These are phyloP conservation scores for Ophioninae sp. DNA, from an alignment of 2,888 invertebrate genomes.

Conservation along the genomic window DNA sequence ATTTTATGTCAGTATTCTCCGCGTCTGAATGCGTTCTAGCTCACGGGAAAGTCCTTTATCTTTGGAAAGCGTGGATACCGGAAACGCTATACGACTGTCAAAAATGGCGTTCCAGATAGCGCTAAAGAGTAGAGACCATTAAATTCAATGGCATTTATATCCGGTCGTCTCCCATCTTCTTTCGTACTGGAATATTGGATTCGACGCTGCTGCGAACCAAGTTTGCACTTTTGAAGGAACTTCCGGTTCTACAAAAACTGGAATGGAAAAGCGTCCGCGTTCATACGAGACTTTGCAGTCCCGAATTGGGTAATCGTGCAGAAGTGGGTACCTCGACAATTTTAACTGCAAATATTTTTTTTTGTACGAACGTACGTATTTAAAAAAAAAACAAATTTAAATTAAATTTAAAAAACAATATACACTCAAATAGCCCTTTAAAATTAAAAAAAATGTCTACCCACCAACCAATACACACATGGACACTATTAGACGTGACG, in stretches of 20 bases:
- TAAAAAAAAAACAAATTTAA: no score
- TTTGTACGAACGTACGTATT: no score
- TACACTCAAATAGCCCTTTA: no score
- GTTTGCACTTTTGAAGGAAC: neutral
- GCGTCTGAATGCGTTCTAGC: constrained; percentile 26
- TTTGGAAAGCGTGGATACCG: neutral
- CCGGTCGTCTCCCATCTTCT: neutral
- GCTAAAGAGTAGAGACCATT: constrained; percentile 67
- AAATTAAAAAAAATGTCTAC: no score
- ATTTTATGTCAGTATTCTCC: neutral
- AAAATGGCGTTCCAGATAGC: constrained; percentile 19
- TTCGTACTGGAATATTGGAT: neutral
- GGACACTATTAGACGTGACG: no score
- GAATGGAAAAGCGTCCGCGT: neutral
- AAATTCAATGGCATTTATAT: constrained; percentile 64
- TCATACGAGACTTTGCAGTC: neutral
- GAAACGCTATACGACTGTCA: neutral
- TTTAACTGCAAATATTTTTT: no score
- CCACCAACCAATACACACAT: no score
- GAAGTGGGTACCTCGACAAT: no score
- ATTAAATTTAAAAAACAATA: no score
- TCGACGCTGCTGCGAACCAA: neutral
- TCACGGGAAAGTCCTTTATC: neutral
- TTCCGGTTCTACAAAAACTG: neutral
- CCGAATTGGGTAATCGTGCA: neutral